A percentile compares a stretch with the other conserved stretches of the same genome.
Evolutionary conservation across 1,140 invertebrate species (phyloP).

Genomic region (Notospermus geniculatus): DNA sequence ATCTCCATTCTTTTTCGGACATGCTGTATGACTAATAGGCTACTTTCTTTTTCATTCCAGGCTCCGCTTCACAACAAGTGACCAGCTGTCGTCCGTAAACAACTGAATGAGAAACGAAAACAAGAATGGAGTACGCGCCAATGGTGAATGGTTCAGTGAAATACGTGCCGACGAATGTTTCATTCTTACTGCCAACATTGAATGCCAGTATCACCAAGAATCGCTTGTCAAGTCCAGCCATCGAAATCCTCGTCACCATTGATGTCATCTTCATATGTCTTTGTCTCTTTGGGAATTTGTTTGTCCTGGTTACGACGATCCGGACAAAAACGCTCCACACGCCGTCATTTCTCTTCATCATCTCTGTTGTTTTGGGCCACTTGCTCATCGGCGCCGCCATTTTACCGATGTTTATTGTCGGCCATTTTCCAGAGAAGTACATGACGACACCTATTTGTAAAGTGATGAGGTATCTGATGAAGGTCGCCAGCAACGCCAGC

Average conservation of each 20-base stretch:
- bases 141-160: too few species aligned
- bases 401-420: conserved; percentile 7
- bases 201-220: too few species aligned
- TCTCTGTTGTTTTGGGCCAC: neutral
- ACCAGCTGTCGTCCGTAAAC: too few species aligned
- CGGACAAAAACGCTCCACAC: neutral
- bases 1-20: too few species aligned
- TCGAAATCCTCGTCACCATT: neutral
- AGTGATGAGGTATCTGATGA: neutral
- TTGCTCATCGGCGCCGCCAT: neutral
- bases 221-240: too few species aligned
- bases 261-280: neutral
- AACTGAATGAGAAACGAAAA: too few species aligned
- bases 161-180: too few species aligned
- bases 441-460: neutral
- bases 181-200: too few species aligned
- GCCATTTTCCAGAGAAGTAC: conserved; percentile 5
- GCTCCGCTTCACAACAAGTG: too few species aligned
- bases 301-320: neutral
- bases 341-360: neutral
- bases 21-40: too few species aligned
- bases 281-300: neutral
- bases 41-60: too few species aligned
- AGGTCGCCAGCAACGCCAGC: neutral
- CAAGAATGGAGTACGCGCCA: too few species aligned